Base-by-base conservation (phyloP, 2,888 invertebrate genomes). In the Lasioglossum oenotherae region DNA sequence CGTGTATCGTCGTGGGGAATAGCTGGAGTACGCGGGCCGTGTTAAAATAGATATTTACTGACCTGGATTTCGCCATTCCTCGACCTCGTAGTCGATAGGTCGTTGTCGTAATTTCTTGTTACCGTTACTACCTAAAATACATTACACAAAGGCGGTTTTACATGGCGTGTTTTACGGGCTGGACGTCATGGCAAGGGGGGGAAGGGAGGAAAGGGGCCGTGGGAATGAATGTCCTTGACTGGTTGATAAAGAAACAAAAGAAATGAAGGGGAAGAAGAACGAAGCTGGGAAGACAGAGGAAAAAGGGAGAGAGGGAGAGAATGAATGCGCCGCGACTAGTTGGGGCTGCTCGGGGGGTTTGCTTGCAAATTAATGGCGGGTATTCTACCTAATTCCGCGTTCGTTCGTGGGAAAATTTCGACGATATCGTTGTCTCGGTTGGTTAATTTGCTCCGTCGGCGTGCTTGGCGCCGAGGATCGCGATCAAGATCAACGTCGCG, bases 1-100 rank as follows among this genome's bases (percentile, higher is more conserved):
- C 69, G 69, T 89, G 85, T 87, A 86, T 87, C 89, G 89, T 81
- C 88, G 90, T 86, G 88, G 88, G 87, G 85, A 87, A 88, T 91
- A 76, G 77, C 81, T 81, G 78, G 72, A 85, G 81, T 86, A 77
- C 82, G 76, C 76, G 75, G n/a, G 38, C 41, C 41, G 87, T 78
- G 88, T 89, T 90, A 88, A 92, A 88, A 88, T 88, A 92, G 87
- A 88, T 90, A 89, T 87, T 80, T 89, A 94, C 96, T 96, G 94
- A 97, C 97, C 97, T 95, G 96, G 96, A 95, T 97, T 97, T 95
- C 97, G 97, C 97, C 97, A 97, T 95, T 97, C 97, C 95, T 97
- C 97, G 91, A 97, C 96, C 92, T 97, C 97, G 95, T 97, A 97
- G 95, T 97, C 97, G 90, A 92, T 93, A 78, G 94, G 93, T 90